These are phyloP conservation scores for Macaria notata DNA, from an alignment of 2,888 invertebrate species.

Conservation along the genomic window DNA sequence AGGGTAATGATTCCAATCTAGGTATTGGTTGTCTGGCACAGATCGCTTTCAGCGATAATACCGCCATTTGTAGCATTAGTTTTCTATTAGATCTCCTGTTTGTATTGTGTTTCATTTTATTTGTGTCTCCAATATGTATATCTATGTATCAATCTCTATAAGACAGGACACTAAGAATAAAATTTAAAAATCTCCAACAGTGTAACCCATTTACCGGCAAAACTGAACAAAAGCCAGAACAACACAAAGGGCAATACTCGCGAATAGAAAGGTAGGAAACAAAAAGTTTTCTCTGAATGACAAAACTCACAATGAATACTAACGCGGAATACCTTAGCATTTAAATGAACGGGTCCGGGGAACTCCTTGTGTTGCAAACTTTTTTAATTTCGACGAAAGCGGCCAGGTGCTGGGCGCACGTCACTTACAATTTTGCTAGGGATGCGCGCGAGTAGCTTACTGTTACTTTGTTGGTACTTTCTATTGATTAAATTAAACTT, in stretches of 20 bases:
- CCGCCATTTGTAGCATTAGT: no score
- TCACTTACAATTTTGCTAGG: constrained; percentile 42
- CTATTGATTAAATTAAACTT: no score
- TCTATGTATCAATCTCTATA: no score
- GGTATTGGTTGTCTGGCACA: no score
- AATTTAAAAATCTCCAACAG: not conserved
- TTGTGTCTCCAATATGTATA: no score
- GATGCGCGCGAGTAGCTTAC: not conserved
- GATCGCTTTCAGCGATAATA: no score
- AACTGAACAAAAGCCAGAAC: constrained; percentile 26
- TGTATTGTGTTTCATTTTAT: no score
- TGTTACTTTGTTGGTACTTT: no score
- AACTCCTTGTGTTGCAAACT: constrained; percentile 70
- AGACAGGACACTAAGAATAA: not conserved
- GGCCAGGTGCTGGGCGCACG: constrained; percentile 71
- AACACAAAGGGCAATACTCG: constrained; percentile 44
- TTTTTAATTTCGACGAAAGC: constrained; percentile 78
- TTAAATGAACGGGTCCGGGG: constrained; percentile 71
- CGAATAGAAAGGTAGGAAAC: constrained; percentile 51
- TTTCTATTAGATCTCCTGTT: no score
- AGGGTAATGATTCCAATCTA: no score
- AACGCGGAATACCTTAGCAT: constrained; percentile 72
- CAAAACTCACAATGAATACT: constrained; percentile 74
- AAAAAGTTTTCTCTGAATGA: constrained; percentile 65
- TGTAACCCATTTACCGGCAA: not conserved